Percentiles rank a stretch among this genome's conserved stretches.
phyloP scores from a whole-genome alignment of 2,888 invertebrate species.

The Keiferia lycopersicella region DNA sequence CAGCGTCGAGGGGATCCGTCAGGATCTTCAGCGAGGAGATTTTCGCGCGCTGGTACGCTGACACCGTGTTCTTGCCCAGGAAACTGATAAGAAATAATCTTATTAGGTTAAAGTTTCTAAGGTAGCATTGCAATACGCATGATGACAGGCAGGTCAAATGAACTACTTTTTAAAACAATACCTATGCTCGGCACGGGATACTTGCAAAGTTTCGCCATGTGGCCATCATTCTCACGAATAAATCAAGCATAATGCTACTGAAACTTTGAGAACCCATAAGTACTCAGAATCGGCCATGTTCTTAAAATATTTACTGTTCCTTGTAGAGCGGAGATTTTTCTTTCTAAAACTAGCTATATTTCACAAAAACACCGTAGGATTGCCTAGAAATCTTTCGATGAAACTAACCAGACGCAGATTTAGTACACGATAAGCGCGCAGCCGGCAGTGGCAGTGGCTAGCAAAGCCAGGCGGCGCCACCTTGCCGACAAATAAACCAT shows the following conservation, averaged over 20 bases:
- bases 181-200: too few species aligned
- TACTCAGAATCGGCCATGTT: background rate
- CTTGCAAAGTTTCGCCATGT: too few species aligned
- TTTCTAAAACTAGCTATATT: background rate
- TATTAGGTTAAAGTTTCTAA: too few species aligned
- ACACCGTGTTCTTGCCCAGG: slow-evolving; percentile 92
- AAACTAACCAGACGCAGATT: background rate
- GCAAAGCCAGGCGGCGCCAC: too few species aligned
- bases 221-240: too few species aligned
- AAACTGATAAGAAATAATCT: slow-evolving; percentile 78
- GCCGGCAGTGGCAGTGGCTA: background rate
- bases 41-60: slow-evolving; percentile 95
- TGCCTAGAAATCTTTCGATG: background rate
- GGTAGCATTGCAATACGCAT: too few species aligned
- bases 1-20: slow-evolving; percentile 49
- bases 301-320: background rate
- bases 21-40: slow-evolving; percentile 91
- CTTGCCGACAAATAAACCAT: too few species aligned
- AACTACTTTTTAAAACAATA: too few species aligned
- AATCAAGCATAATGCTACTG: too few species aligned
- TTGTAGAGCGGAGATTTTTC: background rate
- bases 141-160: too few species aligned
- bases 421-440: background rate
- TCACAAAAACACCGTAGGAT: background rate
- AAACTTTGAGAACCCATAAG: background rate